Evolutionary conservation across 2,888 invertebrate species (phyloP).

Genomic region (Ochropleura plecta): DNA sequence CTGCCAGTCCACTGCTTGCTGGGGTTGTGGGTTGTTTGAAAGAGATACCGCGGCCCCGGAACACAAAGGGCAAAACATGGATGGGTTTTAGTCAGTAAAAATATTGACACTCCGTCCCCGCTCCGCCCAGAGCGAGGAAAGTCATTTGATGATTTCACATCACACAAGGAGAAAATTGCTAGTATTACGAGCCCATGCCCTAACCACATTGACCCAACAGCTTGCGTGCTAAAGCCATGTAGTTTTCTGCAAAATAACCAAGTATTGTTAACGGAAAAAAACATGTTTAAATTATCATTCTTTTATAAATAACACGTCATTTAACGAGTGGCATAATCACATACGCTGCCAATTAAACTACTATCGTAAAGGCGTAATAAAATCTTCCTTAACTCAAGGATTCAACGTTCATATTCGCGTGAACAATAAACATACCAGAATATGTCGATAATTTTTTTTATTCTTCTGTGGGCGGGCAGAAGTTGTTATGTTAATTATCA

Average conservation of each 20-base stretch:
- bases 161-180: neutral
- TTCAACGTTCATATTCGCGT: constrained; percentile 20
- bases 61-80: too few species aligned
- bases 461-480: constrained; percentile 17
- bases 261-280: constrained; percentile 8
- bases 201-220: neutral
- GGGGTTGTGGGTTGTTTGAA: too few species aligned
- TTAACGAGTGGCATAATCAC: constrained; percentile 21
- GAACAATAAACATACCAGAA: neutral
- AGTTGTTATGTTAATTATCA: neutral
- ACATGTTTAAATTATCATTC: constrained; percentile 20
- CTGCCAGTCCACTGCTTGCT: too few species aligned
- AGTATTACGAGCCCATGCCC: neutral
- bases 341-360: constrained; percentile 9
- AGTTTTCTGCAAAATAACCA: neutral
- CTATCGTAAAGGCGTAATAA: neutral
- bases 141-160: too few species aligned
- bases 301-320: constrained; percentile 14
- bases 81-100: too few species aligned
- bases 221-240: neutral
- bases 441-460: constrained; percentile 13
- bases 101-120: too few species aligned
- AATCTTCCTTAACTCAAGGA: neutral
- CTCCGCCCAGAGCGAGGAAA: too few species aligned
- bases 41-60: too few species aligned